Base-by-base conservation (phyloP, 2,797 vertebrate genomes). In the Pseudochirops cupreus region DNA sequence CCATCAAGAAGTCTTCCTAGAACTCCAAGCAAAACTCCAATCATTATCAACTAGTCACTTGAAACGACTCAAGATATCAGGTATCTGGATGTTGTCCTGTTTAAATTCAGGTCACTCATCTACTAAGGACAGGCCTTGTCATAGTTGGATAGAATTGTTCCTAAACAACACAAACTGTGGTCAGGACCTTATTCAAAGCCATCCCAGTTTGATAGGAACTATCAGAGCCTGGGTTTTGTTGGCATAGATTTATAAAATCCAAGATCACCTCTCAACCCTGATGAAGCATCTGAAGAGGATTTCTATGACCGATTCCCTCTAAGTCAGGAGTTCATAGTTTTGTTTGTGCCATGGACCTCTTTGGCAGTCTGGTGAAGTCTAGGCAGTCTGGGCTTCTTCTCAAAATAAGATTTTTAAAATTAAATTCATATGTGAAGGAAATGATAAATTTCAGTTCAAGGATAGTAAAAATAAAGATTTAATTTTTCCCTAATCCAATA, bases 21-120 rank as follows among this genome's bases (percentile, higher is more conserved):
- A 82, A 82, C 39, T 82, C 39, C n/a, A 46, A 82, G 39, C 9
- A 82, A 46, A 82, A 82, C 6, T 82, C 74, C 13, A 67, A 1
- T 82, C 74, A 46, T 39, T 82, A 24, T n/a, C 12, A 46, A 26
- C 74, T 26, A 21, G n/a, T 0, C 21, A 82, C 39, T 46, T 82
- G 56, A 87, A 82, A 95, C 91, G 18, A 59, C 28, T 39, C 87
- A 97, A 93, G 92, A 95, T 53, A 74, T 53, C 91, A 93, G 55
- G 93, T n/a, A 91, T 94, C 92, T 96, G 62, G 55, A 74, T 91
- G 94, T 89, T 94, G 91, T 96, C 91, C 92, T 91, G 50, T 94
- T 96, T 59, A 91, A 58, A 91, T 31, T 56, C 67, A 91, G 52
- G 93, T 24, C 21, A 0, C 21, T 21, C 39, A 10, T 46, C 18